Evolutionary conservation across 2,797 vertebrate species (phyloP).

Genomic region (Martes flavigula): DNA sequence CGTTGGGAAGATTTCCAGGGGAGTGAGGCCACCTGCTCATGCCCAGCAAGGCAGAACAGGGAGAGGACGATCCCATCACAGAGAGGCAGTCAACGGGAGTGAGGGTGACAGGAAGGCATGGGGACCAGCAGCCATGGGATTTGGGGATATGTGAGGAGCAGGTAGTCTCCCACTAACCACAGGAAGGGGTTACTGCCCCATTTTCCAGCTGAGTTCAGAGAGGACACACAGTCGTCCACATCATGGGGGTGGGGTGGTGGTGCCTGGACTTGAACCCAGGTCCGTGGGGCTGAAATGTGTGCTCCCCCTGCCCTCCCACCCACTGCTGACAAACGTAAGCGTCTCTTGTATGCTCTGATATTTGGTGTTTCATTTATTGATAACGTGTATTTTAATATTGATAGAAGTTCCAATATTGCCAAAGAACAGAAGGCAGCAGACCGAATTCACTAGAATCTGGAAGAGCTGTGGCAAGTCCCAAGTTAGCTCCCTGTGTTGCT

Average conservation of each 20-base stretch:
- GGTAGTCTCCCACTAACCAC: accelerated
- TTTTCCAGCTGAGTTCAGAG: background rate
- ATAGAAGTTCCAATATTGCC: background rate
- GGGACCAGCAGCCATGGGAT: accelerated
- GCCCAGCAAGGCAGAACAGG: background rate
- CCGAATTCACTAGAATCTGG: background rate
- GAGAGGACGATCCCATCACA: accelerated
- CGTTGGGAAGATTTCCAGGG: accelerated
- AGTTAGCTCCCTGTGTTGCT: background rate
- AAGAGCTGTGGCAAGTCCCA: background rate
- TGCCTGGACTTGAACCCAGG: background rate
- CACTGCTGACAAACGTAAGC: accelerated
- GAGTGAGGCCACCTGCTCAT: background rate
- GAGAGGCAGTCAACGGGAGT: accelerated
- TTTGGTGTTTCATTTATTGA: accelerated
- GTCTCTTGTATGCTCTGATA: background rate
- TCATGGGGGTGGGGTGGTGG: accelerated
- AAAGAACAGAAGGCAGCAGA: background rate
- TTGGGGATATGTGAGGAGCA: accelerated
- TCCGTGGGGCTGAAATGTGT: accelerated
- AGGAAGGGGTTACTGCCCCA: accelerated
- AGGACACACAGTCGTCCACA: accelerated
- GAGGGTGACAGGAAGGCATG: background rate
- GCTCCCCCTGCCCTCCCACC: accelerated
- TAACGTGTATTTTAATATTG: accelerated